A percentile compares a stretch with the other conserved stretches of the same genome.
Conservation (phyloP, 1,140 invertebrate genomes). For the Phthorimaea operculella region DNA sequence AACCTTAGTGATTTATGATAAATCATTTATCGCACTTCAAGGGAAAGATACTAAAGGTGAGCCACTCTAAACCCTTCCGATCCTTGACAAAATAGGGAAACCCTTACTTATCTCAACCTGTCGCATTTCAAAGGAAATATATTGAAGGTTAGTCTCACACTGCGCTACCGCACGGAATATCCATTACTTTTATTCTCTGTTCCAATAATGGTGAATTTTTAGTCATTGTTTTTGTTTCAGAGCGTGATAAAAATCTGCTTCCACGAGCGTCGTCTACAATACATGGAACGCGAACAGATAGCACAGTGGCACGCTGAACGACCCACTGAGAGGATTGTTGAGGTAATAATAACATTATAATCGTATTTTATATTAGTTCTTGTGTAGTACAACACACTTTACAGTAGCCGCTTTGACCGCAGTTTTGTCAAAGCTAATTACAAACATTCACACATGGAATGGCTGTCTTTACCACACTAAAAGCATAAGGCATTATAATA, state of each 20-base stretch:
- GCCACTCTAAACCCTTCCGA: no score
- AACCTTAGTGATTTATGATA: slow-evolving; percentile 93
- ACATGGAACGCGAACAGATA: slow-evolving; percentile 94
- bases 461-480: no score
- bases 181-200: no score
- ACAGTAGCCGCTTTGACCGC: no score
- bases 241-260: slow-evolving; percentile 93
- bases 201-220: no score
- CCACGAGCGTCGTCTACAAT: slow-evolving; percentile 95
- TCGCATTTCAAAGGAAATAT: slow-evolving; percentile 92
- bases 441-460: no score
- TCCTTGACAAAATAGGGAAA: slow-evolving; percentile 93
- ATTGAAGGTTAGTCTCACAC: slow-evolving; percentile 75
- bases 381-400: no score
- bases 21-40: slow-evolving; percentile 88
- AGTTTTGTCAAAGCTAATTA: no score
- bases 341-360: slow-evolving; percentile 66
- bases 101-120: slow-evolving; percentile 97
- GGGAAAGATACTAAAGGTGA: slow-evolving; percentile 87
- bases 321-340: slow-evolving; percentile 91
- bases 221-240: slow-evolving; percentile 61
- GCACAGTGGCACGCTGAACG: slow-evolving; percentile 87
- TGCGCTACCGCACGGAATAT: no score
- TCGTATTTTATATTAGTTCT: no score
- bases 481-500: no score